phyloP scores from a whole-genome alignment of 1,140 invertebrate species.

The Pentalonia nigronervosa region DNA sequence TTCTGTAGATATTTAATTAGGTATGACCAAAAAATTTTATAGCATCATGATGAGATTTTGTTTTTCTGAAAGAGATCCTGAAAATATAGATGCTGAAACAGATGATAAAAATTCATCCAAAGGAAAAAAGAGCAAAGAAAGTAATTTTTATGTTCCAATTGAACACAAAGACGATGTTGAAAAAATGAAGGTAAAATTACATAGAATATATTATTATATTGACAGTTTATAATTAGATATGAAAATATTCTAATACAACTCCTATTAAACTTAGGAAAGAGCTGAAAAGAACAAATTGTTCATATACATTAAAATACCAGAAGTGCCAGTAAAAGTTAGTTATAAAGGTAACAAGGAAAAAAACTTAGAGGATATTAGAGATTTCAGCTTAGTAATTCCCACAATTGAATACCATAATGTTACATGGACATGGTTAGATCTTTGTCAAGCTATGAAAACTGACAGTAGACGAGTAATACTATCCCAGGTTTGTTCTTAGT shows the following conservation, averaged over 20 bases:
- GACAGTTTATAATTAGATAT: not conserved
- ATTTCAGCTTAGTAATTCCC: slow-evolving; percentile 92
- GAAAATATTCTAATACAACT: slow-evolving; percentile 40
- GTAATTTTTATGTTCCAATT: slow-evolving; percentile 87
- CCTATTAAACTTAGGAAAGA: slow-evolving; percentile 73
- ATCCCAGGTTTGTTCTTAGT: slow-evolving; percentile 70
- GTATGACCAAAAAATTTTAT: slow-evolving; percentile 95
- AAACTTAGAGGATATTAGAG: slow-evolving; percentile 94
- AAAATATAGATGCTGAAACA: slow-evolving; percentile 77
- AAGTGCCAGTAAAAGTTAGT: slow-evolving; percentile 93
- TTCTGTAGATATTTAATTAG: slow-evolving; percentile 64
- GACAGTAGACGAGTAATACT: slow-evolving; percentile 90
- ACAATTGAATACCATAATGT: slow-evolving; percentile 98
- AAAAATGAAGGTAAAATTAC: slow-evolving; percentile 85
- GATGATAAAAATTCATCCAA: slow-evolving; percentile 67
- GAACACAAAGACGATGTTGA: slow-evolving; percentile 92
- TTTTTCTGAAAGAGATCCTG: slow-evolving; percentile 95
- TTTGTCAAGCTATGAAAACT: slow-evolving; percentile 93
- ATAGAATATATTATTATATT: not conserved
- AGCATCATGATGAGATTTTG: slow-evolving; percentile 97
- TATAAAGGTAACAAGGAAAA: slow-evolving; percentile 98
- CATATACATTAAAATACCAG: slow-evolving; percentile 97
- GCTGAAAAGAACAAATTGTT: slow-evolving; percentile 99
- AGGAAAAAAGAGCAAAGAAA: slow-evolving; percentile 75
- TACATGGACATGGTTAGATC: slow-evolving; percentile 99